phyloP scores from a whole-genome alignment of 2,113 vertebrate species.

The Anser brachyrhynchus region DNA sequence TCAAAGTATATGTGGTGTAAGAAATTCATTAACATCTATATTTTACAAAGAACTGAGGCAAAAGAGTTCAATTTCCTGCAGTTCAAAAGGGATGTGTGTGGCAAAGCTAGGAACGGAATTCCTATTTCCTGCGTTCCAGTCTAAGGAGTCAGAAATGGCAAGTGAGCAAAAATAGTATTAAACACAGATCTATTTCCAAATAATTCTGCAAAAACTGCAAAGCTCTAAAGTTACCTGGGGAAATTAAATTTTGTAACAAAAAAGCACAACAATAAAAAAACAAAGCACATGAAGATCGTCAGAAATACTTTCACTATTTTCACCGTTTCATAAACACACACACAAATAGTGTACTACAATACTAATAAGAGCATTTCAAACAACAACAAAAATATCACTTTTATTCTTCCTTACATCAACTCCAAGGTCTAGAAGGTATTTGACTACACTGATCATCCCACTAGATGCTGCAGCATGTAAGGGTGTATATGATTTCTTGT shows the following conservation, averaged over 20 bases:
- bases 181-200: not conserved
- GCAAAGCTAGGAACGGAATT: not conserved
- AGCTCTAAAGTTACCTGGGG: not conserved
- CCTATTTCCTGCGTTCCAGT: constrained; percentile 12
- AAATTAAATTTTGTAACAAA: not conserved
- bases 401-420: constrained; percentile 88
- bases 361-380: not conserved
- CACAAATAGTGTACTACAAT: not conserved
- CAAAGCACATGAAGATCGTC: not conserved
- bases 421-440: constrained; percentile 95
- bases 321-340: not conserved
- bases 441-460: constrained; percentile 96
- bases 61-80: not conserved
- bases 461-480: constrained; percentile 95
- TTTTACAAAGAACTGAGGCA: not conserved
- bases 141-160: not conserved
- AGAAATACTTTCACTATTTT: not conserved
- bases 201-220: not conserved
- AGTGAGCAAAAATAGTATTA: not conserved
- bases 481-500: constrained; percentile 96
- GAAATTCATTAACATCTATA: not conserved
- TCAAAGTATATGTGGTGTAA: not conserved
- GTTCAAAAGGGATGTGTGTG: not conserved
- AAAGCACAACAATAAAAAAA: not conserved
- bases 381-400: not conserved